Evolutionary conservation across 2,888 invertebrate genomes (phyloP), one percentile per base, ranked within the genome.

Genomic region (Eupithecia inturbata): DNA sequence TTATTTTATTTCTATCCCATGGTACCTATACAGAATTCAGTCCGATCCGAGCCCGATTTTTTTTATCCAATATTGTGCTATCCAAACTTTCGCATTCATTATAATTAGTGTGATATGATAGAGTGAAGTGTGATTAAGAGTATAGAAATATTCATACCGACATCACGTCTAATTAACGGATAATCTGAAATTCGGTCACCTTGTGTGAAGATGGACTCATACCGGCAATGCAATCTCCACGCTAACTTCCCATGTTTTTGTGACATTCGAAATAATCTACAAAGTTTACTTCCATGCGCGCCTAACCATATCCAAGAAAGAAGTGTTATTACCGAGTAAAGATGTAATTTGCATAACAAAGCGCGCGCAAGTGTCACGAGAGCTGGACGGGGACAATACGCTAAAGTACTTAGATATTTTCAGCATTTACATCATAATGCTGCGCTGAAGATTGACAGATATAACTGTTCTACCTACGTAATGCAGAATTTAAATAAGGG

Each of bases 371-470:
- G 49, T 68, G 68, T 68, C 68, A 53, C 68, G 68, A 68, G 22
- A 36, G 9, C 14, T 66, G 49, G 45, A n/a, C 67, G 49, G 22
- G 33, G 7, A 68, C 68, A 68, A 68, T 68, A 31, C 49, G 31
- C 68, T 57, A 10, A 63, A 63, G 33, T 63, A 64, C 63, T 33
- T 39, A n/a, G n/a, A n/a, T n/a, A 64, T 36, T 33, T 39, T 67
- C 67, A 16, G 67, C 7, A 67, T 67, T 67, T 41, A 39, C 67
- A 67, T 67, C 22, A 67, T 67, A 67, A 67, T 67, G 67, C 36
- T 67, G n/a, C 36, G n/a, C 39, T 33, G 33, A 31, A 67, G 41
- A 67, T 67, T 41, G 41, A 45, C 41, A 19, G 41, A 67, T 45
- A 67, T 57, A 57, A 26, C 22, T n/a, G n/a, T n/a, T n/a, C n/a